Evolutionary conservation across 1,140 invertebrate genomes (phyloP), one percentile per base, ranked within the genome.

Genomic region (Camponotus pennsylvanicus): DNA sequence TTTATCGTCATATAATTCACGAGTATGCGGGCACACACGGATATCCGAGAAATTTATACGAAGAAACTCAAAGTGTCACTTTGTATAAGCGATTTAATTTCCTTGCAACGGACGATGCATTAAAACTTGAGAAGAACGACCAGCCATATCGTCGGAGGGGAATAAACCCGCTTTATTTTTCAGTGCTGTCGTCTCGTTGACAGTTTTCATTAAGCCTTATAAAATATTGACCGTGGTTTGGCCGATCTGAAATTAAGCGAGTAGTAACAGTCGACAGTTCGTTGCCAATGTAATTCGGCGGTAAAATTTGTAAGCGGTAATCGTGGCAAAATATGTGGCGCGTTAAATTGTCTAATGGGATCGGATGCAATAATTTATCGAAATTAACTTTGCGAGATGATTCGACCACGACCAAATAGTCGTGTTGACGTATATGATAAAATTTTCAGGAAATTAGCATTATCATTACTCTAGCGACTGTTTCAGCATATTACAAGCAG

Each of bases 81-180:
- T 84, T 40, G 66, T 69, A 59, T 70, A 57, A 75, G 64, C 80
- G 66, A 42, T 76, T 88, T 88, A 63, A 87, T 88, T 70, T 67
- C 27, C 11, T 42, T 59, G 63, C 59, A 55, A 45, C 37, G 78
- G 37, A 15, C 55, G 71, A 73, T 73, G 69, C 67, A 61, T 83
- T 83, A 73, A 83, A 73, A 83, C 27, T 78, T 32, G 15, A 45
- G 27, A 49, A 77, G 49, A 57, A 70, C 55, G 49, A 15, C 42
- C 34, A 71, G 18, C 18, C 3, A 15, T 85, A 79, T 67, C 63
- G 8, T 42, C 76, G 42, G 34, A 87, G 57, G 27, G 27, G 27
- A 27, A 27, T 27, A 87, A 83, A 52, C 3, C 52, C 42, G 70
- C 63, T 87, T 76, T 75, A 86, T 69, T 55, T 70, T 70, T 76